Evolutionary conservation across 2,113 vertebrate species (phyloP).

Genomic region (Otus sunia): DNA sequence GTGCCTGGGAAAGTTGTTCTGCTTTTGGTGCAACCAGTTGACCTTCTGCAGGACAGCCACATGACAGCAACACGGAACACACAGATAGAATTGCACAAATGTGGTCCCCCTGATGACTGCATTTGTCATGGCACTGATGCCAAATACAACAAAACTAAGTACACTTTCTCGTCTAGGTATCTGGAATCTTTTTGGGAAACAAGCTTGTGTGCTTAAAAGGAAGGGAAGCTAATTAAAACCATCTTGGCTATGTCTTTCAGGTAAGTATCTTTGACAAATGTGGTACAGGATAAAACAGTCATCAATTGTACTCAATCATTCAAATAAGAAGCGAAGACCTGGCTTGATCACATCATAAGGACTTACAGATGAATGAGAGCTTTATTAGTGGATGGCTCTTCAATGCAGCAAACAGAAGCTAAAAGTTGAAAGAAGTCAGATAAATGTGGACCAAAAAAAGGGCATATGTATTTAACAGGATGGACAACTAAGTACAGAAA

Average conservation of each 20-base stretch:
- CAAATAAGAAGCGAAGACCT: not conserved
- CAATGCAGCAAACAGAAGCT: not conserved
- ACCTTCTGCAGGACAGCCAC: not conserved
- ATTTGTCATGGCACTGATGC: not conserved
- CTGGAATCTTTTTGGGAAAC: not conserved
- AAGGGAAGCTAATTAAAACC: not conserved
- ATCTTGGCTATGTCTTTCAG: not conserved
- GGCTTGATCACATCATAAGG: not conserved
- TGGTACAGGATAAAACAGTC: not conserved
- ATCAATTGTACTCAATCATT: not conserved
- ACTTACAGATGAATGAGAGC: not conserved
- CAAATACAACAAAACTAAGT: not conserved
- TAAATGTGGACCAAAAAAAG: not conserved
- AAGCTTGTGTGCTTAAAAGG: not conserved
- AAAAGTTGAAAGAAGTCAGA: not conserved
- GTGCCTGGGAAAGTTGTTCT: not conserved
- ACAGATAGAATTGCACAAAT: not conserved
- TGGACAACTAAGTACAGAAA: rapidly evolving
- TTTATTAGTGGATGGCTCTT: not conserved
- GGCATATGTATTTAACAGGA: not conserved
- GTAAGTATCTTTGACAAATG: not conserved
- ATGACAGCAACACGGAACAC: not conserved
- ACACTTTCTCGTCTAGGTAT: not conserved
- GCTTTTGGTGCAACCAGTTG: not conserved
- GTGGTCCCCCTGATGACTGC: not conserved